phyloP scores from a whole-genome alignment of 2,888 invertebrate genomes.

The Byasa hedistus region DNA sequence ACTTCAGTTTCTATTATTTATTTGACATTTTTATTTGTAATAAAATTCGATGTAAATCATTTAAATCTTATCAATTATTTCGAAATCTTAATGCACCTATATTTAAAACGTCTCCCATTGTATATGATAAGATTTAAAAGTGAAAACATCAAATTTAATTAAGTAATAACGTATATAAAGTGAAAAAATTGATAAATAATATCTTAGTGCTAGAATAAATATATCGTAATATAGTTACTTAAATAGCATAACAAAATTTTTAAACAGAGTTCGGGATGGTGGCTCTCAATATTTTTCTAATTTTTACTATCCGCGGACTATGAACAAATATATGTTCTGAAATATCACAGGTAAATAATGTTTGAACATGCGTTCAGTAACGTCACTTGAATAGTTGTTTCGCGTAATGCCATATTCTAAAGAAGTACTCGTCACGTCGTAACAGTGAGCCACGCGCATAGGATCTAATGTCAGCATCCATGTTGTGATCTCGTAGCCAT shows the following conservation, averaged over 20 bases:
- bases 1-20: constrained; percentile 21
- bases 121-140: constrained; percentile 60
- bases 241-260: constrained; percentile 56
- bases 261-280: constrained; percentile 46
- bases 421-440: constrained; percentile 96
- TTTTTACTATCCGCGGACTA: constrained; percentile 59
- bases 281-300: constrained; percentile 40
- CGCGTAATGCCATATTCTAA: constrained; percentile 94
- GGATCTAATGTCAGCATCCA: constrained; percentile 95
- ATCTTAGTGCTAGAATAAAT: constrained; percentile 37
- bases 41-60: constrained; percentile 35
- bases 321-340: constrained; percentile 53
- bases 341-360: constrained; percentile 68
- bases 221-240: constrained; percentile 49
- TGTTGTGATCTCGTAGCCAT: constrained; percentile 95
- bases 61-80: constrained; percentile 65
- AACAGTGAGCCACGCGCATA: constrained; percentile 93
- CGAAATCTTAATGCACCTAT: constrained; percentile 70
- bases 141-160: constrained; percentile 41
- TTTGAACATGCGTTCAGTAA: constrained; percentile 53
- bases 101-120: constrained; percentile 71
- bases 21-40: constrained; percentile 16
- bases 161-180: constrained; percentile 34
- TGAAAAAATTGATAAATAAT: constrained; percentile 54
- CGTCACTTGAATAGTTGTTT: constrained; percentile 89